Evolutionary conservation across 2,113 vertebrate genomes (phyloP), one percentile per base, ranked within the genome.

Genomic region (Salvator merianae): DNA sequence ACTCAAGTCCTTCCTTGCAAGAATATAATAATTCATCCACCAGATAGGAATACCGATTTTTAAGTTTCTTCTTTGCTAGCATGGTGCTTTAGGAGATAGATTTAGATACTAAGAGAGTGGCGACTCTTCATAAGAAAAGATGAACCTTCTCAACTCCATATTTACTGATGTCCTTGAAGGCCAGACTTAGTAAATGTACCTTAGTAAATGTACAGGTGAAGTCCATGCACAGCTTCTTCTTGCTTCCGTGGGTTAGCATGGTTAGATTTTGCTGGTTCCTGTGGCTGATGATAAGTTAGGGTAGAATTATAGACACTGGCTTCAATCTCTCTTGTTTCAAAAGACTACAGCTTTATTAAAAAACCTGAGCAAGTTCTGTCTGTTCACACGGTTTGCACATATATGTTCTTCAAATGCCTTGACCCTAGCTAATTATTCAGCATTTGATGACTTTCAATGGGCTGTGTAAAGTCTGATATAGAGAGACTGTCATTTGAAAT

Each of bases 31-130:
- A 50, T 32, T 68, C 63, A 50, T 55, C 30, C 63, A 13, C 65
- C 32, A 69, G 43, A 77, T 63, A 74, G 12, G 36, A 32, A 77
- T 6, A 50, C n/a, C 14, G 28, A n/a, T 24, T 59, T 77, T n/a
- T 2, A 7, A 8, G 59, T 80, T 69, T 84, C 77, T 28, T 34
- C 62, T 87, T 65, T 2, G 73, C 43, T 63, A 47, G 81, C 92
- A 85, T 22, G 55, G 3, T 72, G 7, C 43, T 83, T 82, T 40
- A 69, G 59, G 9, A 77, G 2, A 12, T 28, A 36, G 38, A n/a
- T 13, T 20, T 81, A 50, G 59, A 6, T n/a, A 83, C 43, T 26
- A 9, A 77, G 74, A 70, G 68, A n/a, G n/a, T n/a, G n/a, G n/a
- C n/a, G n/a, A n/a, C n/a, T n/a, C n/a, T n/a, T n/a, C n/a, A n/a